Base-by-base conservation (phyloP, 1,140 invertebrate genomes). In the Contarinia nasturtii region DNA sequence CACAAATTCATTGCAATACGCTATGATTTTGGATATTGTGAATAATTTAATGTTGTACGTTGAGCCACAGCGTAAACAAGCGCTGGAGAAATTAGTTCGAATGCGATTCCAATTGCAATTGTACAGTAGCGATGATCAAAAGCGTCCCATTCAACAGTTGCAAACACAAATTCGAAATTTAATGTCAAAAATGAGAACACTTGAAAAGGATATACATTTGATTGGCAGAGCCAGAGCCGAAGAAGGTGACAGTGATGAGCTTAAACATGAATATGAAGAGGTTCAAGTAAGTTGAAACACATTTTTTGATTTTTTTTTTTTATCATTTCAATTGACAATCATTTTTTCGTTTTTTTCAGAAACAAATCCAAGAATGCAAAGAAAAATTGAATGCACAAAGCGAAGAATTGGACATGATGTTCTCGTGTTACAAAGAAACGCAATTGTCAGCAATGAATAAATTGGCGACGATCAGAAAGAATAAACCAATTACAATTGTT, bases 1-100 rank as follows among this genome's bases (percentile, higher is more conserved):
- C 66, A 97, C 93, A 5, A 98, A 98, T 67, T 93, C 90, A 0
- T 70, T 93, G 51, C 85, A 88, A 67, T 97, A 95, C 67, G 82
- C 84, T 2, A 95, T 96, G 86, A 78, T 97, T 18, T 67, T 98
- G 53, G 94, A 98, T 60, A 86, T 98, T 50, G 82, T 98, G 1
- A 98, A 98, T 66, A 97, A 98, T 69, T 69, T 98, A 2, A 64
- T 98, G 34, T 73, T 98, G 1, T 95, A 95, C 66, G 90, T 97
- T 14, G 94, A 98, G 66, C 92, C 93, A 1, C 85, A 90, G 54
- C 74, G 92, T 47, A 94, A 95, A 56, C 86, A 93, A 60, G 82
- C 83, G 4, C 77, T 82, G 51, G 90, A 94, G 57, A 75, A 86
- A 51, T 69, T 94, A 33, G 86, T 92, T 50, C 72, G 86, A 37